A percentile compares a stretch with the other conserved stretches of the same genome.
phyloP scores from a whole-genome alignment of 2,113 vertebrate species.

The Sinocyclocheilus anshuiensis region DNA sequence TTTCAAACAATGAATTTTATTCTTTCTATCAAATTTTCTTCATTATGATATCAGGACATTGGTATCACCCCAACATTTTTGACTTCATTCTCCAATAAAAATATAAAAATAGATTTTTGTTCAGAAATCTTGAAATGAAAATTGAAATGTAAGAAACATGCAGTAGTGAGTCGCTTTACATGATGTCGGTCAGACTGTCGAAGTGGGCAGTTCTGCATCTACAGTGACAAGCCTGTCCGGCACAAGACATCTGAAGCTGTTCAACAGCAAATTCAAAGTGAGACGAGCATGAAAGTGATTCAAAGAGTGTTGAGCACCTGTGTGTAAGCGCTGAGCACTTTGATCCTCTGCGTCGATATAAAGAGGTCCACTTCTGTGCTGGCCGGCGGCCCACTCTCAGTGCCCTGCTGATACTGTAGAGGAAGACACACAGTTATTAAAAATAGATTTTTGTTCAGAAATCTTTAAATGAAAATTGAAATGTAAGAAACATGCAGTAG shows the following conservation, averaged over 20 bases:
- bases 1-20: not conserved
- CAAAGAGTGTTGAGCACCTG: constrained; percentile 77
- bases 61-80: not conserved
- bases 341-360: constrained; percentile 98
- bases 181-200: not conserved
- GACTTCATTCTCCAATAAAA: not conserved
- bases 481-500: not conserved
- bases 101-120: not conserved
- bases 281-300: not conserved
- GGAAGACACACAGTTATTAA: not conserved
- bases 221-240: not conserved
- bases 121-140: not conserved
- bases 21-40: not conserved
- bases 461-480: no score
- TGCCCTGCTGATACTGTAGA: constrained; percentile 72
- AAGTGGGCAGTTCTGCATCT: not conserved
- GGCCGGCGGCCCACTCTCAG: constrained; percentile 83
- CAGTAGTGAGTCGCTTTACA: not conserved
- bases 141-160: not conserved
- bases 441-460: not conserved
- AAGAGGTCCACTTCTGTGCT: constrained; percentile 95
- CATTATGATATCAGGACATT: not conserved
- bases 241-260: not conserved
- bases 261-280: not conserved
- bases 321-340: constrained; percentile 95